Evolutionary conservation across 2,797 vertebrate species (phyloP).

Genomic region (Helarctos malayanus): DNA sequence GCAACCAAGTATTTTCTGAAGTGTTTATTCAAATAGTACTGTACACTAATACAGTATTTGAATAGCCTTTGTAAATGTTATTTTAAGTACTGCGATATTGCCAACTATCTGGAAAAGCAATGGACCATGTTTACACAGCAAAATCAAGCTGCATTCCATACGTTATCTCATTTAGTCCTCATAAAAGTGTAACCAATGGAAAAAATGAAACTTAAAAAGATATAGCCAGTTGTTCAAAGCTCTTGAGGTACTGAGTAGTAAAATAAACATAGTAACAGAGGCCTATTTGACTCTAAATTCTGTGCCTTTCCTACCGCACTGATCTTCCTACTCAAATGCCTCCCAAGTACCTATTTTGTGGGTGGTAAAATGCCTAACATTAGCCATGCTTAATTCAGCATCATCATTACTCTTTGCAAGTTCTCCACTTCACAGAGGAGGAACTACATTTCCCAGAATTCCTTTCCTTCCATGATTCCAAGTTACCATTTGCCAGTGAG

Average conservation of each 20-base stretch:
- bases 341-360: background rate
- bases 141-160: background rate
- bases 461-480: background rate
- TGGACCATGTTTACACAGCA: background rate
- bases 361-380: background rate
- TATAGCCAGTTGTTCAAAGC: background rate
- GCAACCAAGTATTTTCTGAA: constrained; percentile 37
- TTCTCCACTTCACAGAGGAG: background rate
- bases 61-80: background rate
- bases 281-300: background rate
- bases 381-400: background rate
- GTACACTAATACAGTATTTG: background rate
- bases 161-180: background rate
- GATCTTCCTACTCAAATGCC: background rate
- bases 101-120: constrained; percentile 1
- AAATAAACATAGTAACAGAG: background rate
- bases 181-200: background rate
- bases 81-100: background rate
- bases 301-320: background rate
- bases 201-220: background rate
- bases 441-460: background rate
- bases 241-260: background rate
- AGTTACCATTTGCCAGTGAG: background rate
- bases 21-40: background rate
- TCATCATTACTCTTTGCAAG: background rate